Conservation (phyloP, 2,888 invertebrate species). For the Psylliodes chrysocephalus region DNA sequence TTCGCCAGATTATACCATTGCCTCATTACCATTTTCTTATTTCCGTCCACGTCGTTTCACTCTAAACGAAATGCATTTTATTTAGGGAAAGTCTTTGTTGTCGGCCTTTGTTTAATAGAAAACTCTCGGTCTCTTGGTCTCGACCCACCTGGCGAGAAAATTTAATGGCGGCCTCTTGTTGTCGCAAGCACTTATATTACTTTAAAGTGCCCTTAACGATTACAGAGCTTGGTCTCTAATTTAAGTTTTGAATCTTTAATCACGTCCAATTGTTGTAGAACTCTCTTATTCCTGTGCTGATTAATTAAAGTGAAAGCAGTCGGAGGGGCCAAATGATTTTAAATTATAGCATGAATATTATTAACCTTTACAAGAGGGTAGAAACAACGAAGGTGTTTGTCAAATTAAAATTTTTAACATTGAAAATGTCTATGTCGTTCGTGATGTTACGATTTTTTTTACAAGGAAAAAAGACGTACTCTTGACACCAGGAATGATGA, state of each 20-base stretch:
- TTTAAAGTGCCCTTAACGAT: slow-evolving; percentile 24
- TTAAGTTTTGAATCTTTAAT: slow-evolving; percentile 29
- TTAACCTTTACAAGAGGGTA: no score
- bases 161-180: slow-evolving; percentile 20
- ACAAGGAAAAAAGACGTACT: no score
- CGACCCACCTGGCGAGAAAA: slow-evolving; percentile 24
- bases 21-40: slow-evolving; percentile 1
- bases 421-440: no score
- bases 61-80: background rate
- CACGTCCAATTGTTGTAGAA: slow-evolving; percentile 11
- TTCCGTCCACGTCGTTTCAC: background rate
- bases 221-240: slow-evolving; percentile 21
- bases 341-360: background rate
- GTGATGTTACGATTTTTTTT: no score
- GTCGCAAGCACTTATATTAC: slow-evolving; percentile 20
- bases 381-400: no score
- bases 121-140: background rate
- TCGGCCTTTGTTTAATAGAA: slow-evolving; percentile 4
- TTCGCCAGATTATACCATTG: background rate
- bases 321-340: background rate
- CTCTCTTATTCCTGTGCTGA: background rate
- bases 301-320: background rate
- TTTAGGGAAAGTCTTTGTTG: background rate
- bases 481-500: no score
- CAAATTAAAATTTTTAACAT: no score